Evolutionary conservation across 2,888 invertebrate genomes (phyloP).

Genomic region (Pollenia amentaria): DNA sequence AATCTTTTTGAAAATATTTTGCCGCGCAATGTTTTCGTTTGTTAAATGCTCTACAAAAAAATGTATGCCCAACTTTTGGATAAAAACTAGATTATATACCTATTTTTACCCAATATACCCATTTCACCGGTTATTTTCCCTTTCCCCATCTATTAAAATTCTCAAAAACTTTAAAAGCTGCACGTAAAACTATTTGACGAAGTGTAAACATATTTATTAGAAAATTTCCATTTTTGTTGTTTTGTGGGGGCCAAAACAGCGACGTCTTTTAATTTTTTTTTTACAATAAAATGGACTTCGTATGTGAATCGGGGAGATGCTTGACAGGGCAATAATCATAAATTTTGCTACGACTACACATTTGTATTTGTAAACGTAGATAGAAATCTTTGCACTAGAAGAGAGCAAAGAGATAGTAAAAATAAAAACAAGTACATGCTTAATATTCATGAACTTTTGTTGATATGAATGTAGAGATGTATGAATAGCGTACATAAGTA

Average conservation of each 20-base stretch:
- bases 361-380: conserved; percentile 39
- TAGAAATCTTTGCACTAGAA: background rate
- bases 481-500: background rate
- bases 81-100: too few species aligned
- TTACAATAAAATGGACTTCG: conserved; percentile 53
- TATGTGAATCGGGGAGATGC: conserved; percentile 54
- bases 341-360: conserved; percentile 68
- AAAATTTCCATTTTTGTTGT: conserved; percentile 55
- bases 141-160: too few species aligned
- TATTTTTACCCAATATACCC: background rate
- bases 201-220: conserved; percentile 23
- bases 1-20: too few species aligned
- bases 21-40: too few species aligned
- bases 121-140: background rate
- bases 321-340: conserved; percentile 74
- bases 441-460: conserved; percentile 38
- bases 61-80: too few species aligned
- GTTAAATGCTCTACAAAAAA: too few species aligned
- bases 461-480: background rate
- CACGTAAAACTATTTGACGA: conserved; percentile 5
- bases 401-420: background rate
- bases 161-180: background rate
- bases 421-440: conserved; percentile 28
- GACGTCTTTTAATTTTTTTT: conserved; percentile 43
- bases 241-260: conserved; percentile 65